A percentile compares a stretch with the other conserved stretches of the same genome.
These are phyloP conservation scores for Drosophila mauritiana DNA, from an alignment of 1,140 invertebrate genomes.

Conservation along the genomic window DNA sequence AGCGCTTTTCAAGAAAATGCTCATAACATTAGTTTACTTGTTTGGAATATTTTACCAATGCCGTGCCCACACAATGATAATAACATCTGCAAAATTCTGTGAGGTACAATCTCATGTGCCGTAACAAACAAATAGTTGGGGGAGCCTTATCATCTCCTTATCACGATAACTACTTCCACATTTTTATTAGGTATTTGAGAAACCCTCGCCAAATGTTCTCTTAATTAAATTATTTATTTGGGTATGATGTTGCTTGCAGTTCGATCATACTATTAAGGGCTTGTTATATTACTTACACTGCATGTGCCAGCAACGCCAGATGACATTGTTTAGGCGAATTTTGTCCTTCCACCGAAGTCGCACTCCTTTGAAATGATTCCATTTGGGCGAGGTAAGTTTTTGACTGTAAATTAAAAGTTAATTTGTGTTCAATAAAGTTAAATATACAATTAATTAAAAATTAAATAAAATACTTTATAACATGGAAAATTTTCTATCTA, in stretches of 20 bases:
- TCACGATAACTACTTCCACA: slow-evolving; percentile 6
- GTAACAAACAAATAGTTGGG: background rate
- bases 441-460: background rate
- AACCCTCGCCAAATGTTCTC: background rate
- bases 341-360: slow-evolving; percentile 98
- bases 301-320: slow-evolving; percentile 99
- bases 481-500: background rate
- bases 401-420: slow-evolving; percentile 90
- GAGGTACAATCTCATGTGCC: slow-evolving; percentile 1
- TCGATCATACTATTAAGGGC: background rate
- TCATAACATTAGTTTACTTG: slow-evolving; percentile 27
- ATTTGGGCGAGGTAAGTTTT: slow-evolving; percentile 99
- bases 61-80: slow-evolving; percentile 7
- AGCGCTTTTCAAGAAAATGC: slow-evolving; percentile 30
- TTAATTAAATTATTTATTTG: background rate
- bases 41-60: slow-evolving; percentile 45
- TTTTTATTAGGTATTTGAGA: background rate
- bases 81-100: slow-evolving; percentile 23
- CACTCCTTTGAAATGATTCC: slow-evolving; percentile 99
- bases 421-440: background rate
- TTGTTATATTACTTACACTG: slow-evolving; percentile 92
- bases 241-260: background rate
- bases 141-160: slow-evolving; percentile 1
- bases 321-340: slow-evolving; percentile 99
- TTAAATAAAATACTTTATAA: background rate